Evolutionary conservation across 1,140 invertebrate species (phyloP).

Genomic region (Halesus radiatus): DNA sequence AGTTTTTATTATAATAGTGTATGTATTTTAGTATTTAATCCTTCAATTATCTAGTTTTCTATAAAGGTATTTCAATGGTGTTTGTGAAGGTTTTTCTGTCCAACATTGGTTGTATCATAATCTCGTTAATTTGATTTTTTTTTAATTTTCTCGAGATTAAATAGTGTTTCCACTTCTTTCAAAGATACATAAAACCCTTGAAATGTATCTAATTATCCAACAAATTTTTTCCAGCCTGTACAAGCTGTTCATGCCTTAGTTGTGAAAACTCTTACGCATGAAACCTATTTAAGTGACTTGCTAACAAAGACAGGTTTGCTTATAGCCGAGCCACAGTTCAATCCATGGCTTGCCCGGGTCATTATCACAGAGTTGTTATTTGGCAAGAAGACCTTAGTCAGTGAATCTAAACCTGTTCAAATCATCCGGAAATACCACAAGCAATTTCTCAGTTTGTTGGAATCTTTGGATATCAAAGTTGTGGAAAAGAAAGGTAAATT

Average conservation of each 20-base stretch:
- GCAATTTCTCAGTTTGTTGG: slow-evolving; percentile 64
- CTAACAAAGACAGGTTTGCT: slow-evolving; percentile 75
- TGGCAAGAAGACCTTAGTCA: slow-evolving; percentile 79
- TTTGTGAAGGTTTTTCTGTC: too few species aligned
- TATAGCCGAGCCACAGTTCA: slow-evolving; percentile 76
- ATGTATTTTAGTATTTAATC: too few species aligned
- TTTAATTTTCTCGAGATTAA: too few species aligned
- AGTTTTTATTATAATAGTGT: neutral
- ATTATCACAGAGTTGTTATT: slow-evolving; percentile 87
- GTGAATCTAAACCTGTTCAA: slow-evolving; percentile 78
- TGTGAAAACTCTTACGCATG: slow-evolving; percentile 79
- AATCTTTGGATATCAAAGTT: slow-evolving; percentile 45
- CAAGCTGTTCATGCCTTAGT: slow-evolving; percentile 81
- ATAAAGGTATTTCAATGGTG: too few species aligned
- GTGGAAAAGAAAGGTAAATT: slow-evolving; percentile 63
- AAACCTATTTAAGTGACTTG: slow-evolving; percentile 74
- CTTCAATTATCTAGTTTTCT: too few species aligned
- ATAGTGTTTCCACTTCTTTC: too few species aligned
- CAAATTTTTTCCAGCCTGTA: slow-evolving; percentile 74
- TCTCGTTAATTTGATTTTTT: too few species aligned
- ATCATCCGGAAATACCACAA: slow-evolving; percentile 78
- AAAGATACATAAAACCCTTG: neutral
- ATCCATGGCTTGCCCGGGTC: slow-evolving; percentile 80
- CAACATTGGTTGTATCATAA: too few species aligned
- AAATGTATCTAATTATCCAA: slow-evolving; percentile 19